Percentiles rank a stretch among this genome's conserved stretches.
Conservation (phyloP, 2,797 vertebrate genomes). For the Coluber constrictor region DNA sequence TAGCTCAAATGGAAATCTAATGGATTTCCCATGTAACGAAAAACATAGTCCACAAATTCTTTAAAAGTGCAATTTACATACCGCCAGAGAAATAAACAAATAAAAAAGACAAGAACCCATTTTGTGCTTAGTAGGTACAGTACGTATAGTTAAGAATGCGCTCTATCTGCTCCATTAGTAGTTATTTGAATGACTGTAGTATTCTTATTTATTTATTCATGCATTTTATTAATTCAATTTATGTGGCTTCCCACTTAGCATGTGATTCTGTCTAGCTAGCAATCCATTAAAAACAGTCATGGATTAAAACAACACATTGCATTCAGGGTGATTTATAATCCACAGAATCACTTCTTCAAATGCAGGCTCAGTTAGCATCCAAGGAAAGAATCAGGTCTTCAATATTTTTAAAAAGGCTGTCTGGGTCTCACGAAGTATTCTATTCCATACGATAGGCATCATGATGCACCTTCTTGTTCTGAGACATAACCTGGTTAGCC, state of each 20-base stretch:
- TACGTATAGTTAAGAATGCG: background rate
- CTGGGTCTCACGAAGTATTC: background rate
- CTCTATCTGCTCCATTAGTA: background rate
- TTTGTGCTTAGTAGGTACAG: background rate
- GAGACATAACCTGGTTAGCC: background rate
- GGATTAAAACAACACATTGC: background rate
- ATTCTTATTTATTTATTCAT: background rate
- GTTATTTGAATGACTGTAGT: background rate
- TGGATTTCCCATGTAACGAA: background rate
- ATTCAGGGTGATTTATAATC: background rate
- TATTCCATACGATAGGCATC: background rate
- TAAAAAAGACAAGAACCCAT: background rate
- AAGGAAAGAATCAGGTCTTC: background rate
- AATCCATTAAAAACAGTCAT: background rate
- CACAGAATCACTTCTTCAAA: background rate
- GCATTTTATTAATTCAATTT: background rate
- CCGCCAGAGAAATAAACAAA: background rate
- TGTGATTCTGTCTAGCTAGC: background rate
- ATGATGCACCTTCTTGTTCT: background rate
- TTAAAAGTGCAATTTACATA: background rate
- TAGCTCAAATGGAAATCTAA: background rate
- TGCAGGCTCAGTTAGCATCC: background rate
- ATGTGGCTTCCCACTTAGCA: background rate
- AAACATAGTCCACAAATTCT: background rate
- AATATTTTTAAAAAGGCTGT: background rate